These are phyloP conservation scores for Papilio polytes DNA, from an alignment of 1,140 invertebrate genomes.

Conservation along the genomic window DNA sequence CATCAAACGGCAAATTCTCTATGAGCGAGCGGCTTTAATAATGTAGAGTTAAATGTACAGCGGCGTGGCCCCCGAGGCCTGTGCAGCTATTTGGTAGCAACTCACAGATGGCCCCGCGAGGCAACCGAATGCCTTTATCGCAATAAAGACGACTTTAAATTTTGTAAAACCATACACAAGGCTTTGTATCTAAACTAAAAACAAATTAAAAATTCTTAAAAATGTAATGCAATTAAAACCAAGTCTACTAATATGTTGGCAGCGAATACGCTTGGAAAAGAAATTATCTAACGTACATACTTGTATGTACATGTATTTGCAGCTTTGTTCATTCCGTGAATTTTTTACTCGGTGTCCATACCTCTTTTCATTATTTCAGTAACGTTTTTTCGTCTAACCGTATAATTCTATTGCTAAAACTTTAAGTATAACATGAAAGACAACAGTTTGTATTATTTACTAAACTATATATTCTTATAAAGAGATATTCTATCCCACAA, in stretches of 20 bases:
- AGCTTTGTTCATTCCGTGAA: background rate
- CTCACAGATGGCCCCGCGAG: background rate
- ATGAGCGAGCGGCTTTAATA: background rate
- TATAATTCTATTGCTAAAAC: no score
- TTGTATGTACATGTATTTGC: background rate
- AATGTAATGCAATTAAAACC: background rate
- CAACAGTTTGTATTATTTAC: background rate
- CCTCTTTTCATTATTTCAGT: no score
- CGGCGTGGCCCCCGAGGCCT: background rate
- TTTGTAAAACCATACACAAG: background rate
- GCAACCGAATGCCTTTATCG: background rate
- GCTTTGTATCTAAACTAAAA: background rate
- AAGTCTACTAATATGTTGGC: background rate
- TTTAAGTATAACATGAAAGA: background rate
- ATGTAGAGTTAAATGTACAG: background rate
- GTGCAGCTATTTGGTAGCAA: constrained; percentile 11
- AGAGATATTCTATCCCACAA: constrained; percentile 9
- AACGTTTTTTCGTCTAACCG: background rate
- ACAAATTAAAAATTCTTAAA: background rate
- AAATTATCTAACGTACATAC: background rate
- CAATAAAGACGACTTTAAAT: background rate
- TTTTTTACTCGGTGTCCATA: background rate
- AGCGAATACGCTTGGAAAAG: background rate
- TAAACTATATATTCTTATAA: background rate
- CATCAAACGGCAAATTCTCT: background rate